These are phyloP conservation scores for Pardalotus punctatus DNA, from an alignment of 2,113 vertebrate species.

Conservation along the genomic window DNA sequence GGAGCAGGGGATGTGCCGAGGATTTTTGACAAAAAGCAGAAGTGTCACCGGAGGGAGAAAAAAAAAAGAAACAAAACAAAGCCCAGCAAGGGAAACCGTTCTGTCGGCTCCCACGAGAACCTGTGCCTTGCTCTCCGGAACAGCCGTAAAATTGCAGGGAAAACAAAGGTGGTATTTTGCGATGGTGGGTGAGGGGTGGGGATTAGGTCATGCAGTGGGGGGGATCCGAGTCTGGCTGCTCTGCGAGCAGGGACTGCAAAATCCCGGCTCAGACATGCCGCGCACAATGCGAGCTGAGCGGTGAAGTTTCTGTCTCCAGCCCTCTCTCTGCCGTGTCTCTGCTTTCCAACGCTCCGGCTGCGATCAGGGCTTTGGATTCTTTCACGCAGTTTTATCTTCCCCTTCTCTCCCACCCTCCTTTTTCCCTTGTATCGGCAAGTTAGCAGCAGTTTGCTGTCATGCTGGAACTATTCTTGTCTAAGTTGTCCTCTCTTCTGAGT, in stretches of 20 bases:
- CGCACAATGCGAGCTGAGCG: not conserved
- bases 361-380: not conserved
- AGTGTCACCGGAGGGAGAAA: conserved; percentile 14
- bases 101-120: conserved; percentile 47
- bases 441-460: conserved; percentile 31
- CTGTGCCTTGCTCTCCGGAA: conserved; percentile 49
- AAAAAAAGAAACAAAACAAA: not conserved
- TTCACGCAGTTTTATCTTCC: not conserved
- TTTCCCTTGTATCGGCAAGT: not conserved
- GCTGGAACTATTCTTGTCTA: conserved; percentile 34
- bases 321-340: not conserved
- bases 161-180: conserved; percentile 62
- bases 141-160: conserved; percentile 48
- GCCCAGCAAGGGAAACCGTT: conserved; percentile 22
- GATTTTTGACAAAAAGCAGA: conserved; percentile 49
- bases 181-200: conserved; percentile 43
- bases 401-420: not conserved
- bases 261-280: not conserved
- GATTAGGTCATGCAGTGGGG: conserved; percentile 28
- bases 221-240: not conserved
- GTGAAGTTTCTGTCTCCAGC: conserved; percentile 44
- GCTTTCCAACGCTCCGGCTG: conserved; percentile 15
- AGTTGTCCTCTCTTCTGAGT: conserved; percentile 42
- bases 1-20: not conserved
- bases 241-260: not conserved